phyloP scores from a whole-genome alignment of 2,113 vertebrate genomes.

The Donacobius atricapilla region DNA sequence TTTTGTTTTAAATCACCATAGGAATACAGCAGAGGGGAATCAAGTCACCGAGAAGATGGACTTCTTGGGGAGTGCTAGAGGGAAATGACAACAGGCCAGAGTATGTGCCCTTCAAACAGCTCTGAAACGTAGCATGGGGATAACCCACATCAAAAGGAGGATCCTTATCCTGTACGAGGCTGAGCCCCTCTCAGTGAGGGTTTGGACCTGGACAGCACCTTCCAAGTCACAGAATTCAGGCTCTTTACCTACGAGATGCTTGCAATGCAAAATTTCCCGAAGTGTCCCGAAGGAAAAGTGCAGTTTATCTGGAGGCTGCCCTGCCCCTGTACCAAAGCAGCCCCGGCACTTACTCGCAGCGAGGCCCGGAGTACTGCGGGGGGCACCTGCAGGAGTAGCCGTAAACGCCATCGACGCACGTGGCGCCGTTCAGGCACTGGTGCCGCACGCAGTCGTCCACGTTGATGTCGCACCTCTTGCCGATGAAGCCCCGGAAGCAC shows the following conservation, averaged over 20 bases:
- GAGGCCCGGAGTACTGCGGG: slow-evolving; percentile 70
- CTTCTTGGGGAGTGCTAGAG: background rate
- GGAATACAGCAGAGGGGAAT: background rate
- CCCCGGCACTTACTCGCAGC: slow-evolving; percentile 82
- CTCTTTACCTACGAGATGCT: background rate
- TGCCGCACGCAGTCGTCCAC: slow-evolving; percentile 83
- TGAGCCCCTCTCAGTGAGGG: background rate
- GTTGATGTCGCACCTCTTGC: slow-evolving; percentile 81
- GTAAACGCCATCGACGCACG: slow-evolving; percentile 68
- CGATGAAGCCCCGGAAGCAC: slow-evolving; percentile 82
- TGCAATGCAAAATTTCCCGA: background rate
- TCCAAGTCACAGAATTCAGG: background rate
- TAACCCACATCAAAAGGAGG: background rate
- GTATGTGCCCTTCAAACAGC: background rate
- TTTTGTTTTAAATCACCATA: background rate
- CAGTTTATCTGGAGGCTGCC: background rate
- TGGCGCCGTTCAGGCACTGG: slow-evolving; percentile 78
- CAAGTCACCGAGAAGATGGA: background rate
- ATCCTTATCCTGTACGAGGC: background rate
- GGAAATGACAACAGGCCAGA: background rate
- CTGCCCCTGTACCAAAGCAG: background rate
- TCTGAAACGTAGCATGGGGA: background rate
- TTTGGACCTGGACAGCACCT: background rate
- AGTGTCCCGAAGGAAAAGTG: background rate
- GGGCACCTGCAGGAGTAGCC: slow-evolving; percentile 81